phyloP scores from a whole-genome alignment of 37 sponge, comb jelly and placozoan species.

The Axinella damicornis region DNA sequence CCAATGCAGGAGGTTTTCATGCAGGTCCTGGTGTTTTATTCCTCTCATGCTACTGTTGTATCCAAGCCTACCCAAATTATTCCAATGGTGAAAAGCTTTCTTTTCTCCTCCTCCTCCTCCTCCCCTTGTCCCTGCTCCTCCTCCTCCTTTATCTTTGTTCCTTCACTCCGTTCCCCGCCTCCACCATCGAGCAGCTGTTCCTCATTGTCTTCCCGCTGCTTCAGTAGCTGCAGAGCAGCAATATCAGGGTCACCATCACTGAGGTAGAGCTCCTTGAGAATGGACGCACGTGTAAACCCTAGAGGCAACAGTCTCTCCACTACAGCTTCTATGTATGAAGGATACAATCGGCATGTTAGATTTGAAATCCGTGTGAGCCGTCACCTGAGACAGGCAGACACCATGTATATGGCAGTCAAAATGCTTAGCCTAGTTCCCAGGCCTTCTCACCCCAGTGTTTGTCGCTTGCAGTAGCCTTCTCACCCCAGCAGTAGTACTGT shows the following conservation, averaged over 20 bases:
- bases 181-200: background rate
- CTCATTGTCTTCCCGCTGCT: background rate
- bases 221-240: conserved; percentile 34
- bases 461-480: too few species aligned
- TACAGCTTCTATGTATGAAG: conserved; percentile 40
- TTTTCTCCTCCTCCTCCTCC: background rate
- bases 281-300: conserved; percentile 60
- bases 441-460: too few species aligned
- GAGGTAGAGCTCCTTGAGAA: conserved; percentile 51
- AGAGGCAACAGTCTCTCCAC: conserved; percentile 70
- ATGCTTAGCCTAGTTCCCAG: too few species aligned
- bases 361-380: too few species aligned
- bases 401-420: too few species aligned
- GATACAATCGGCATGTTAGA: too few species aligned
- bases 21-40: too few species aligned
- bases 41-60: too few species aligned
- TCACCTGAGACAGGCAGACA: too few species aligned
- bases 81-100: conserved; percentile 28
- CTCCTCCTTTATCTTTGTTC: background rate
- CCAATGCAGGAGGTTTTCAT: too few species aligned
- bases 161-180: background rate
- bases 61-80: conserved; percentile 20
- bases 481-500: too few species aligned
- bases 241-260: conserved; percentile 19
- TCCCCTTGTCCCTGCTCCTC: background rate